Base-by-base conservation (phyloP, 2,113 vertebrate species). In the Alosa alosa region DNA sequence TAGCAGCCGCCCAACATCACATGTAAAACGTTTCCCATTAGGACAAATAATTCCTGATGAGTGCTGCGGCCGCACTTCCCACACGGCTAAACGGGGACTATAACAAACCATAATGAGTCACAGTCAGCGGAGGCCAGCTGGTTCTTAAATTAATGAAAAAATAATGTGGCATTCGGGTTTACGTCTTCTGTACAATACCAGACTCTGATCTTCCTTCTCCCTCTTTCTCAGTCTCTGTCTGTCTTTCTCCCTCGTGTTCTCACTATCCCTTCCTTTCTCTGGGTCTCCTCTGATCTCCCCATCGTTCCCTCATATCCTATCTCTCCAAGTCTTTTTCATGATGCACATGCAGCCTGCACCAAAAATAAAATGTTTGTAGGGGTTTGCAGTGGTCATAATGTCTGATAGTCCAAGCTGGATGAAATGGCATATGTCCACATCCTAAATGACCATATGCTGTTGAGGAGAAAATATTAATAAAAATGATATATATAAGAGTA, bases 401-500 rank as follows among this genome's bases (percentile, higher is more conserved):
- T 75, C 68, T 75, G 68, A 75, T 36, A 75, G 68, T 75, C 9
- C 68, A 15, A 31, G 31, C 31, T 31, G n/a, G 31, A 68, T 68
- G 72, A 39, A 78, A 78, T 36, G 72, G 72, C 72, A 31, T 5
- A 78, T 78, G 72, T 39, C 72, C 72, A 78, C 1, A 78, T 39
- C 72, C 72, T 39, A 78, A 75, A 78, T 78, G 31, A 17, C 72
- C 72, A 78, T 78, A 31, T 78, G 72, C 72, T 78, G 68, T 75
- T 15, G 31, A 39, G 7, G 9, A 68, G 9, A 68, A 31, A 25
- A 68, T 31, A 25, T 31, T 31, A 31, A 31, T 31, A 31, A 31
- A 31, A 31, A 31, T 31, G 0, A 31, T 31, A 31, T 31, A 44
- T n/a, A 72, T 6, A 78, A 36, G 31, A 41, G 11, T 5, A 31